These are phyloP conservation scores for Scaptodrosophila latifasciaeformis DNA, from an alignment of 2,888 invertebrate genomes.

Conservation along the genomic window DNA sequence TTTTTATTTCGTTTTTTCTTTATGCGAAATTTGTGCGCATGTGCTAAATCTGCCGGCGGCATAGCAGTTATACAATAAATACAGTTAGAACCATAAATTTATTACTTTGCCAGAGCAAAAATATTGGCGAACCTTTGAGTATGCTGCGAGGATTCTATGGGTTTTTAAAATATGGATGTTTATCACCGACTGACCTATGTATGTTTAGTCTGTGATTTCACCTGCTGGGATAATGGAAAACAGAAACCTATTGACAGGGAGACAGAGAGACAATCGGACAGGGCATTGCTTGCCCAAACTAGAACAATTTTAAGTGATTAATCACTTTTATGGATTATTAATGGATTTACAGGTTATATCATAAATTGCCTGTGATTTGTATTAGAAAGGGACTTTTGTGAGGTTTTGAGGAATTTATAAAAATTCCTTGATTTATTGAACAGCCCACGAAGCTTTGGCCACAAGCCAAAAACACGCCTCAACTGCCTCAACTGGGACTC, in stretches of 20 bases:
- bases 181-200: no score
- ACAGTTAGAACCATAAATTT: constrained; percentile 56
- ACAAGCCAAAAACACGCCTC: constrained; percentile 34
- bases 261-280: background rate
- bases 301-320: constrained; percentile 59
- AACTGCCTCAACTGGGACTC: constrained; percentile 33
- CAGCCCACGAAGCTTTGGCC: constrained; percentile 15
- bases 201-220: no score
- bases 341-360: constrained; percentile 49
- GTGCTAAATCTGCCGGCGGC: constrained; percentile 43
- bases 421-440: constrained; percentile 7
- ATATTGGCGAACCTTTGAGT: constrained; percentile 9
- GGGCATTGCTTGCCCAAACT: no score
- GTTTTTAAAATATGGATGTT: constrained; percentile 1
- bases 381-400: no score
- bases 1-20: no score
- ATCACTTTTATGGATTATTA: constrained; percentile 69
- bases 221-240: no score
- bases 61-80: constrained; percentile 25
- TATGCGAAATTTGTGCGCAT: constrained; percentile 1
- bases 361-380: constrained; percentile 30
- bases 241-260: background rate
- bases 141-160: background rate
- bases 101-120: constrained; percentile 42
- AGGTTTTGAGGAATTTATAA: no score